These are phyloP conservation scores for Cylindroiulus punctatus DNA, from an alignment of 2,888 invertebrate genomes.

Conservation along the genomic window DNA sequence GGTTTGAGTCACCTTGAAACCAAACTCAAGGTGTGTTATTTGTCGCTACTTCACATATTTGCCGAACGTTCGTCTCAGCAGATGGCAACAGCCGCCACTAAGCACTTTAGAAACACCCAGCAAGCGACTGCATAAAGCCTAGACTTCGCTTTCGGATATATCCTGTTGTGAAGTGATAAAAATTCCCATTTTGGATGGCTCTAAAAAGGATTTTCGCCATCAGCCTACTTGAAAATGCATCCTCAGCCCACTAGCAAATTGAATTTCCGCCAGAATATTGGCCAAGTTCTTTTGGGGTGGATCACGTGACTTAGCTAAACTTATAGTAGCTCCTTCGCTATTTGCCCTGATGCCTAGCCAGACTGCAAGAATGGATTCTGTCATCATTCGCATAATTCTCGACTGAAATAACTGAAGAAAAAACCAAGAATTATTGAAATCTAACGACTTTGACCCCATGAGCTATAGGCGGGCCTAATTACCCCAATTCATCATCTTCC, in stretches of 20 bases:
- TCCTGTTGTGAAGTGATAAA: slow-evolving; percentile 34
- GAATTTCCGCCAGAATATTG: background rate
- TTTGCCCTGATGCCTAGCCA: background rate
- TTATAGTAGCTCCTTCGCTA: background rate
- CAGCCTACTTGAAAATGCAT: slow-evolving; percentile 36
- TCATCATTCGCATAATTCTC: slow-evolving; percentile 6
- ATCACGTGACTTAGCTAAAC: background rate
- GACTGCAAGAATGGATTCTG: background rate
- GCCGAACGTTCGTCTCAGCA: background rate
- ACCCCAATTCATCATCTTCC: background rate
- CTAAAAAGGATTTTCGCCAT: slow-evolving; percentile 10
- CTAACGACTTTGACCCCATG: background rate
- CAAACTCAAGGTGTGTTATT: background rate
- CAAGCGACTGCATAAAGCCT: background rate
- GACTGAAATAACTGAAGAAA: background rate
- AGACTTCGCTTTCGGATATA: slow-evolving; percentile 28
- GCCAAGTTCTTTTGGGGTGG: background rate
- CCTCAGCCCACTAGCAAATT: slow-evolving; percentile 33
- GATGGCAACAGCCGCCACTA: slow-evolving; percentile 10
- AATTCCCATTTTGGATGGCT: slow-evolving; percentile 32
- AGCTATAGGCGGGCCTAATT: background rate
- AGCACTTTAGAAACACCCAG: slow-evolving; percentile 4
- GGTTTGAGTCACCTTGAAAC: background rate
- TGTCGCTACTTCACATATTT: no score
- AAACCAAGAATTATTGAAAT: background rate